Percentiles rank a stretch among this genome's conserved stretches.
These are phyloP conservation scores for Isaurus tuberculatus DNA, from an alignment of 92 coral and sea anemone species.

Conservation along the genomic window DNA sequence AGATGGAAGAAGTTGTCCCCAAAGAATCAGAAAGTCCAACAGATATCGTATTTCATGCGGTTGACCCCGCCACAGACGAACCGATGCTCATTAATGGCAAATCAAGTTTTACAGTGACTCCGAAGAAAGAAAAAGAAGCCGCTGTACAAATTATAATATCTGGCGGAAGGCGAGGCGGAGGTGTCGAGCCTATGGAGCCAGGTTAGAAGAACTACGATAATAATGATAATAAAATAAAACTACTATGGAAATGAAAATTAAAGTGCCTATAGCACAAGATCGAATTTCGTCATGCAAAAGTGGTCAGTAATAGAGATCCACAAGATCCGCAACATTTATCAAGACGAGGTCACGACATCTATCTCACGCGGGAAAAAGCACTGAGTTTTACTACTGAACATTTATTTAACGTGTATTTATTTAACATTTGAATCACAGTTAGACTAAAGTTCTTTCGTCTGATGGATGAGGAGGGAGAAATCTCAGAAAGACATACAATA, in stretches of 20 bases:
- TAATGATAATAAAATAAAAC: neutral
- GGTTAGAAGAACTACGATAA: neutral
- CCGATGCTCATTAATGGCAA: conserved; percentile 73
- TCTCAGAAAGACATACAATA: neutral
- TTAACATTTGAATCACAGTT: neutral
- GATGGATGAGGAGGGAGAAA: neutral
- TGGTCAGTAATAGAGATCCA: too few relatives aligned
- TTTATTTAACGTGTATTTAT: too few relatives aligned
- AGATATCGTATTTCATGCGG: conserved; percentile 73
- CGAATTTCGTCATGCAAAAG: too few relatives aligned
- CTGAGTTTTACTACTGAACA: too few relatives aligned
- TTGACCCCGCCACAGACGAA: conserved; percentile 75
- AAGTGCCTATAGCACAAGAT: too few relatives aligned
- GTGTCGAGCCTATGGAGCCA: conserved; percentile 34
- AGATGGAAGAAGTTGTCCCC: conserved; percentile 65
- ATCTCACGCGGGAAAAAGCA: too few relatives aligned
- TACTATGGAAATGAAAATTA: neutral
- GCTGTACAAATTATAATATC: conserved; percentile 68
- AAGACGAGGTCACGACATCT: too few relatives aligned
- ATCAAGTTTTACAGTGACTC: conserved; percentile 64
- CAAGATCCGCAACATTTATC: too few relatives aligned
- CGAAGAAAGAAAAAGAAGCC: conserved; percentile 71
- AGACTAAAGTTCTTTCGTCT: neutral
- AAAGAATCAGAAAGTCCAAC: conserved; percentile 75
- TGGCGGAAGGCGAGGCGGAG: conserved; percentile 39